Base-by-base conservation (phyloP, 2,797 vertebrate genomes). In the Lophius americanus region DNA sequence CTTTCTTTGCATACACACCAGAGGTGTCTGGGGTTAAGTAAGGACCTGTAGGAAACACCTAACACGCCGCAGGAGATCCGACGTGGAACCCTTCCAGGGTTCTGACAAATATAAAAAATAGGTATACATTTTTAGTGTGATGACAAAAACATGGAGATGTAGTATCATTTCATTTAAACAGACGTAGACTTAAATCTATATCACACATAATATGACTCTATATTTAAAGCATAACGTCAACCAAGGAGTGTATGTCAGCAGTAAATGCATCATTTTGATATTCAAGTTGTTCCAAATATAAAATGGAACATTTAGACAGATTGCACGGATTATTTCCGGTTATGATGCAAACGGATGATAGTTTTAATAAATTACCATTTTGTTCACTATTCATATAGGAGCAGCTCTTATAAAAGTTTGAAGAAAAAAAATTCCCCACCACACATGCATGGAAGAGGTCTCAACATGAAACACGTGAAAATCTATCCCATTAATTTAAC, bases 21-120 rank as follows among this genome's bases (percentile, higher is more conserved):
- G 85, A 87, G 81, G 79, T 82, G 87, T 80, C 74, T 38, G 86
- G 75, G 92, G 91, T 92, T 92, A 92, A 92, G 82, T 85, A 84
- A 89, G 89, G 92, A 88, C 85, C 81, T 80, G 84, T 56, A 68
- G 85, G 81, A 83, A 79, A 73, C 80, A 76, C 84, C 81, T 68
- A 67, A 73, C 76, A 76, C 79, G 38, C 79, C 75, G 79, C 84
- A 84, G 81, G 83, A 75, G 78, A 70, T 61, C 75, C 76, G 41
- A 80, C 75, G 65, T 68, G 54, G 42, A 75, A 72, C 51, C 37
- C 69, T 58, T 71, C 58, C 64, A 69, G 57, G 68, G 58, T 53
- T 64, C 44, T 69, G 59, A 69, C 70, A 71, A 61, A 60, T 51
- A 67, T 77, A 56, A 57, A 56, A 42, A 41, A 39, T 55, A 47